phyloP scores from a whole-genome alignment of 2,113 vertebrate genomes.

The Heloderma charlesbogerti region DNA sequence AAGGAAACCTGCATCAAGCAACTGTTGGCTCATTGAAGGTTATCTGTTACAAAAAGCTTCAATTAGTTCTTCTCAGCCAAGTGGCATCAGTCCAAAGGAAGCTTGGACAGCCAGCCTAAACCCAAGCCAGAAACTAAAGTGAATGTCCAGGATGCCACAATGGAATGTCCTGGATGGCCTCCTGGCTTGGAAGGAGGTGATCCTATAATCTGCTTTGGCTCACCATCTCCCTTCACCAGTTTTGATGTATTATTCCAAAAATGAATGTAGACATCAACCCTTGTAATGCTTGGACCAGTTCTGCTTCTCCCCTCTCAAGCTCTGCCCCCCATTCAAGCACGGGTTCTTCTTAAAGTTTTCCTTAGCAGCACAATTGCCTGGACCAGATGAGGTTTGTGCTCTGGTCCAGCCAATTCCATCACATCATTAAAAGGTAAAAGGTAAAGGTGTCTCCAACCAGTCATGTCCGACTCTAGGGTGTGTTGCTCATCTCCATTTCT shows the following conservation, averaged over 20 bases:
- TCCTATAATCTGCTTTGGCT: neutral
- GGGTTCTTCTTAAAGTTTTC: neutral
- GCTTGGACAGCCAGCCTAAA: neutral
- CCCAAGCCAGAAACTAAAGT: neutral
- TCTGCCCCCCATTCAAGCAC: neutral
- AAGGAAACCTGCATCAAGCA: neutral
- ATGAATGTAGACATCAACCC: neutral
- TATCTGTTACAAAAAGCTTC: neutral
- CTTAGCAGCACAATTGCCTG: no score
- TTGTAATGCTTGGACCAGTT: neutral
- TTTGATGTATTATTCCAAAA: no score
- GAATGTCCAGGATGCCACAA: neutral
- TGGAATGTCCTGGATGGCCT: neutral
- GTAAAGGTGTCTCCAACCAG: no score
- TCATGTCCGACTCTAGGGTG: no score
- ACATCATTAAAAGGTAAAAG: no score
- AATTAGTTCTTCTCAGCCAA: neutral
- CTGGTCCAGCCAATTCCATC: no score
- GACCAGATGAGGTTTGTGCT: no score
- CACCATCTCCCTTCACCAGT: neutral
- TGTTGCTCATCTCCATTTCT: no score
- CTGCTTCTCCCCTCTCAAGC: neutral
- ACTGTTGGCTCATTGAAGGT: neutral
- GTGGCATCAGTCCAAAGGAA: neutral
- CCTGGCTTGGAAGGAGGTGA: neutral